A percentile compares a stretch with the other conserved stretches of the same genome.
Conservation (phyloP, 2,888 invertebrate genomes). For the Polyploca ridens region DNA sequence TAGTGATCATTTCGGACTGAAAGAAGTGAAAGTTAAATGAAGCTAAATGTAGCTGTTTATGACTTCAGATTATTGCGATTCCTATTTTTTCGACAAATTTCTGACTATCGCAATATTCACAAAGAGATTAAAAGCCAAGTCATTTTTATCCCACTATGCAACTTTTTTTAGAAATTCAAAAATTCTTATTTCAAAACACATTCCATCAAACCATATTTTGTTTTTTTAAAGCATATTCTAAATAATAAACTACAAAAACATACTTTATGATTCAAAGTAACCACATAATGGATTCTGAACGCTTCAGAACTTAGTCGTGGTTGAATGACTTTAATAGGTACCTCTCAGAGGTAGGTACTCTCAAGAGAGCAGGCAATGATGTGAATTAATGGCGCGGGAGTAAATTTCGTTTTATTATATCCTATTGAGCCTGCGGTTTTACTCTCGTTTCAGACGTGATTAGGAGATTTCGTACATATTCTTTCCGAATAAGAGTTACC, state of each 20-base stretch:
- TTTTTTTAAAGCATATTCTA: too few species aligned
- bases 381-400: background rate
- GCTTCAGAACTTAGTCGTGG: background rate
- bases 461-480: too few species aligned
- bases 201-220: background rate
- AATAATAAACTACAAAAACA: background rate
- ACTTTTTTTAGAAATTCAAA: too few species aligned
- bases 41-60: background rate
- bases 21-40: background rate
- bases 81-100: background rate
- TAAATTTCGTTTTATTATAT: background rate
- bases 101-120: too few species aligned
- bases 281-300: conserved; percentile 4
- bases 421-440: background rate
- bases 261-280: background rate
- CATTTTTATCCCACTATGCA: too few species aligned
- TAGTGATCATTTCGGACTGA: background rate
- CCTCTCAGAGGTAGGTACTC: too few species aligned
- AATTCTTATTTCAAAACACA: too few species aligned
- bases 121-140: too few species aligned
- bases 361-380: background rate
- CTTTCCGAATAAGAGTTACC: too few species aligned
- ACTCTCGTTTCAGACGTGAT: background rate
- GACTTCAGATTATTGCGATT: background rate
- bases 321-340: background rate